phyloP scores from a whole-genome alignment of 2,797 vertebrate genomes.

The Clarias platycephalus region DNA sequence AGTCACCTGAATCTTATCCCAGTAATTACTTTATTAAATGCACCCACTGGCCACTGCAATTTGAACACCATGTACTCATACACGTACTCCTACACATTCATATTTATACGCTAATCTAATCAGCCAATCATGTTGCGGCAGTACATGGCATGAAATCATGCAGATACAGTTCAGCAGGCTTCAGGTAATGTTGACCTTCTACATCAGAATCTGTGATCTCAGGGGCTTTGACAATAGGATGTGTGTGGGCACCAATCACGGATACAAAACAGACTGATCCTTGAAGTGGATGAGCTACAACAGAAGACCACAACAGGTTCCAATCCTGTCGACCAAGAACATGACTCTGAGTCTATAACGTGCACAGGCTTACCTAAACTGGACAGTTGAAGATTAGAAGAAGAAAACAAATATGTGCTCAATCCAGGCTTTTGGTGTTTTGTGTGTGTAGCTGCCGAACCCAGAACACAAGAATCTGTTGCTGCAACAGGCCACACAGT shows the following conservation, averaged over 20 bases:
- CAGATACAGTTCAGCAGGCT: background rate
- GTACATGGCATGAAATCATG: background rate
- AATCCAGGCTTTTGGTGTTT: background rate
- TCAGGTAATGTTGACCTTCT: background rate
- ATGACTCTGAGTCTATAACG: background rate
- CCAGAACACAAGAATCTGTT: conserved; percentile 70
- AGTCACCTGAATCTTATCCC: background rate
- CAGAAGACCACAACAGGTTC: background rate
- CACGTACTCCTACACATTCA: background rate
- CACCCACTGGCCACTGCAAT: background rate
- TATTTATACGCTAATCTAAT: background rate
- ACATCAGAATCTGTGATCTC: background rate
- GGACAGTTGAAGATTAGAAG: background rate
- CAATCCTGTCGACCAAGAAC: background rate
- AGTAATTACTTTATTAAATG: background rate
- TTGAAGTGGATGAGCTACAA: background rate
- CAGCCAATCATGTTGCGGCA: background rate
- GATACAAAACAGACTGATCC: background rate
- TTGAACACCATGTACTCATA: background rate
- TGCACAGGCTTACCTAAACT: background rate
- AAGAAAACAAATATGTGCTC: background rate
- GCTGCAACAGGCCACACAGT: conserved; percentile 85
- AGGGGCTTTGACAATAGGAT: background rate
- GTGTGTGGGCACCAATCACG: background rate
- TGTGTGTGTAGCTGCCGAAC: conserved; percentile 54